Evolutionary conservation across 2,113 vertebrate genomes (phyloP).

Genomic region (Columba livia): DNA sequence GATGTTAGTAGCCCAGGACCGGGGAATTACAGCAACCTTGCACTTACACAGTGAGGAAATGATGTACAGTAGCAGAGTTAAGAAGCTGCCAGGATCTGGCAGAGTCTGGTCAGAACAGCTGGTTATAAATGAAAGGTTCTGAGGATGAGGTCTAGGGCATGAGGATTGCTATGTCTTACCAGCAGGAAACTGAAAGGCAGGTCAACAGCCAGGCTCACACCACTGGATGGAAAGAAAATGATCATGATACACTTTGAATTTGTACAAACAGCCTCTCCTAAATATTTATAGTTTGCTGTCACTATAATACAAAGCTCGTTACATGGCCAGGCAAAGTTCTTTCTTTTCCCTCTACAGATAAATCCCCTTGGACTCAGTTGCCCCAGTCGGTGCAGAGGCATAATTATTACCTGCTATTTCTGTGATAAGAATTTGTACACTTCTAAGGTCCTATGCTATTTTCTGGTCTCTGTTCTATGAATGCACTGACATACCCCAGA

Average conservation of each 20-base stretch:
- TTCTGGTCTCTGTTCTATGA: background rate
- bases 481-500: background rate
- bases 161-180: background rate
- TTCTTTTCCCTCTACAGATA: background rate
- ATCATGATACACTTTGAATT: background rate
- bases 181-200: background rate
- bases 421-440: background rate
- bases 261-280: background rate
- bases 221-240: background rate
- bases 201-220: background rate
- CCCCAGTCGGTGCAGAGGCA: background rate
- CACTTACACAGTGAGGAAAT: background rate
- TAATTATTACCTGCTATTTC: background rate
- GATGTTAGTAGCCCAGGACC: background rate
- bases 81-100: background rate
- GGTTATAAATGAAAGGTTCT: background rate
- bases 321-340: background rate
- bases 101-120: background rate
- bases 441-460: background rate
- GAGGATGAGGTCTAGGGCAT: background rate
- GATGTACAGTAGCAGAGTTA: background rate
- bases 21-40: background rate
- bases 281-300: background rate
- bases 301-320: background rate
- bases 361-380: background rate